These are phyloP conservation scores for Steatornis caripensis DNA, from an alignment of 2,113 vertebrate species.

Conservation along the genomic window DNA sequence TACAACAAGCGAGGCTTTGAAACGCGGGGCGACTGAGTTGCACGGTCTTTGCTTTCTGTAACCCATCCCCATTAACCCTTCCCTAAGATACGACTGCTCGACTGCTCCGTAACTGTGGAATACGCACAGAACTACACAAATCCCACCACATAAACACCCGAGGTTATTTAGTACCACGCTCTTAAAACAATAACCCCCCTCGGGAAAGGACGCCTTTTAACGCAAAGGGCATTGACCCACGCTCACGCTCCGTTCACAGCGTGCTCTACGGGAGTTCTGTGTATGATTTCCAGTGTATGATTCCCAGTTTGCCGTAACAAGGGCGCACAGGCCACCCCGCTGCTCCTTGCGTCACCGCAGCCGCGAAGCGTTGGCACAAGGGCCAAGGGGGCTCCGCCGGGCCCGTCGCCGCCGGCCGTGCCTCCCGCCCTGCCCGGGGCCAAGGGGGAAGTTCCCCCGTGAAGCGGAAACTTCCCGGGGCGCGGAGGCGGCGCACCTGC, in stretches of 20 bases:
- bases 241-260: fast-evolving
- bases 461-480: neutral
- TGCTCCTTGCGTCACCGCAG: fast-evolving
- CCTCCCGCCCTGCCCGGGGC: neutral
- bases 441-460: neutral
- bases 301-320: fast-evolving
- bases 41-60: neutral
- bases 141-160: neutral
- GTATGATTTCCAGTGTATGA: fast-evolving
- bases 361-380: no score
- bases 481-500: neutral
- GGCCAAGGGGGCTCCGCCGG: no score
- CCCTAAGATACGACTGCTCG: fast-evolving
- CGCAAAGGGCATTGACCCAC: fast-evolving
- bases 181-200: no score
- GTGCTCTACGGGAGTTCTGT: fast-evolving
- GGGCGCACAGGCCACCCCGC: neutral
- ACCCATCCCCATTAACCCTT: neutral
- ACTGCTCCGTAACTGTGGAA: fast-evolving
- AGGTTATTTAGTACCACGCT: fast-evolving
- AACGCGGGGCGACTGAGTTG: fast-evolving
- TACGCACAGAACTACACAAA: fast-evolving
- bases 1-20: neutral
- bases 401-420: neutral
- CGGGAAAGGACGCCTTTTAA: neutral